These are phyloP conservation scores for Drosophila parthenogenetica DNA, from an alignment of 2,888 invertebrate genomes.

Conservation along the genomic window DNA sequence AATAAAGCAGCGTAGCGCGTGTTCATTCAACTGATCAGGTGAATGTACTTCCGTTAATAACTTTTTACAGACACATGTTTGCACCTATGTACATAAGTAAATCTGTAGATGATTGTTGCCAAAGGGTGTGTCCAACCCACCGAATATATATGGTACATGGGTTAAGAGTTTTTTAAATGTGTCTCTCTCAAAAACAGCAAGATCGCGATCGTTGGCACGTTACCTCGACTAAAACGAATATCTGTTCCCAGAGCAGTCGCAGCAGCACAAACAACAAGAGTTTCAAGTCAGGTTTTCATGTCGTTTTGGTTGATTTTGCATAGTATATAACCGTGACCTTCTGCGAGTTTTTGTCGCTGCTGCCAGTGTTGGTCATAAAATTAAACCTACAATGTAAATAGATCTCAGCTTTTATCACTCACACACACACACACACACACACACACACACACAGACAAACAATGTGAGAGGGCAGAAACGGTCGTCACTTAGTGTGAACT, in stretches of 20 bases:
- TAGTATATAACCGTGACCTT: constrained; percentile 75
- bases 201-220: constrained; percentile 71
- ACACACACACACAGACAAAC: background rate
- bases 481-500: constrained; percentile 28
- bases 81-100: constrained; percentile 17
- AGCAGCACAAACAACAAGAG: constrained; percentile 39
- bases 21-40: constrained; percentile 80
- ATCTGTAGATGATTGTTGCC: constrained; percentile 31
- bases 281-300: constrained; percentile 62
- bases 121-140: constrained; percentile 50
- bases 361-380: constrained; percentile 60
- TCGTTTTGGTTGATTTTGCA: constrained; percentile 58
- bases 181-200: constrained; percentile 25
- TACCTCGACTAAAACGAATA: constrained; percentile 74
- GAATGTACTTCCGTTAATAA: constrained; percentile 79
- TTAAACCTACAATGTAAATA: constrained; percentile 43
- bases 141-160: background rate
- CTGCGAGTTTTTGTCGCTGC: constrained; percentile 50
- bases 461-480: constrained; percentile 19
- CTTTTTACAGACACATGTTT: constrained; percentile 39
- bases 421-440: background rate
- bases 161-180: background rate
- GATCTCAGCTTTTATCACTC: constrained; percentile 30
- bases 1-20: constrained; percentile 52
- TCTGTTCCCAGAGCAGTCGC: constrained; percentile 41